Evolutionary conservation across 2,888 invertebrate genomes (phyloP), one percentile per base, ranked within the genome.

Genomic region (Cinara cedri): DNA sequence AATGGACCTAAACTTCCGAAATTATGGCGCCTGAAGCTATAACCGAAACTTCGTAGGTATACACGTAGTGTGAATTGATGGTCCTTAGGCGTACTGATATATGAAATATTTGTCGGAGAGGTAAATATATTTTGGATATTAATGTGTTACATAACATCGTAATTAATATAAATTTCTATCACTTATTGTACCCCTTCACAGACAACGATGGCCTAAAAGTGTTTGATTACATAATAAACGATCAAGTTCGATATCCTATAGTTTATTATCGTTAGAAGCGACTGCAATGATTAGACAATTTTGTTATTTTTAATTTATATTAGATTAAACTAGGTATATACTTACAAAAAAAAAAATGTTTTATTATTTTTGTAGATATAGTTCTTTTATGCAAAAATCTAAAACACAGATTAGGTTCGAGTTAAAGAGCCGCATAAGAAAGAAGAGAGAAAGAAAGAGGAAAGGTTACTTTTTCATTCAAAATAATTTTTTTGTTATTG

Each of bases 151-250:
- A 60, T 19, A 1, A 16, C 44, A 60, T n/a, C n/a, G n/a, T 21
- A 65, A 46, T 34, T 44, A 3, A 55, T 9, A 11, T 19, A 24
- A 42, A 21, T 78, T 54, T 55, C 19, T 74, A 11, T 55, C 80
- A 81, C 81, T 84, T 85, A 26, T 84, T 94, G 92, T 97, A 97
- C 72, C 98, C 98, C 26, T 99, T 99, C 89, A 98, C 98, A 55
- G 99, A 99, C 65, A 99, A 99, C 86, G 98, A 99, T 86, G 99
- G 99, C 86, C 99, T 99, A 85, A 99, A 99, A 89, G 98, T 99
- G 55, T 99, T 99, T 87, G 99, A 99, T 88, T 97, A 97, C 68
- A 99, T 99, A 86, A 99, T 99, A 46, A 98, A 98, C 86, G 99
- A 99, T 87, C 99, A 99, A 90, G 99, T 99, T 84, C 92, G 98